These are phyloP conservation scores for Thomomys bottae DNA, from an alignment of 2,113 vertebrate species.

Conservation along the genomic window DNA sequence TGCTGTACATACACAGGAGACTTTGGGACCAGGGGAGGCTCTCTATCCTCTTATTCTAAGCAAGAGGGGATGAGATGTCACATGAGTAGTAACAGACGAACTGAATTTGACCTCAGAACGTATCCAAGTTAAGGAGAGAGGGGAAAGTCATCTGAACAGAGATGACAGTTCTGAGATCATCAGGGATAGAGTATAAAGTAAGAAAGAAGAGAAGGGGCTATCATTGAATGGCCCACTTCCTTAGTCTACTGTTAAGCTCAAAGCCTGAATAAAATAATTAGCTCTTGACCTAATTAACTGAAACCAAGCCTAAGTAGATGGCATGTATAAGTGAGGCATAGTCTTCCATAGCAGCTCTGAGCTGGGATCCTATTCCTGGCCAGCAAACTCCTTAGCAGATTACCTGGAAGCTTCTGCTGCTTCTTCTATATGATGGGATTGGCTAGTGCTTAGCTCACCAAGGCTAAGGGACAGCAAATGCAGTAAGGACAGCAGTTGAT, in stretches of 20 bases:
- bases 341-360: neutral
- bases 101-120: neutral
- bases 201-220: conserved; percentile 48
- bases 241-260: neutral
- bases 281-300: conserved; percentile 58
- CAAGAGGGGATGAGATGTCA: neutral
- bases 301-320: neutral
- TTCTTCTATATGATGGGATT: neutral
- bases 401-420: neutral
- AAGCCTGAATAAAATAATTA: conserved; percentile 45
- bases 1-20: fast-evolving
- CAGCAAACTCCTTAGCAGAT: neutral
- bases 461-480: neutral
- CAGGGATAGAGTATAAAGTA: neutral
- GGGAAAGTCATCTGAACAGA: neutral
- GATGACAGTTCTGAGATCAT: neutral
- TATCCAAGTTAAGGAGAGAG: neutral
- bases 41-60: neutral
- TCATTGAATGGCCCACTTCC: neutral
- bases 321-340: fast-evolving
- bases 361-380: neutral
- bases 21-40: neutral
- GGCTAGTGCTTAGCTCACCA: neutral
- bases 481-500: neutral
- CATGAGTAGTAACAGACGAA: neutral